phyloP scores from a whole-genome alignment of 1,140 invertebrate species.

The Drosophila leontia region DNA sequence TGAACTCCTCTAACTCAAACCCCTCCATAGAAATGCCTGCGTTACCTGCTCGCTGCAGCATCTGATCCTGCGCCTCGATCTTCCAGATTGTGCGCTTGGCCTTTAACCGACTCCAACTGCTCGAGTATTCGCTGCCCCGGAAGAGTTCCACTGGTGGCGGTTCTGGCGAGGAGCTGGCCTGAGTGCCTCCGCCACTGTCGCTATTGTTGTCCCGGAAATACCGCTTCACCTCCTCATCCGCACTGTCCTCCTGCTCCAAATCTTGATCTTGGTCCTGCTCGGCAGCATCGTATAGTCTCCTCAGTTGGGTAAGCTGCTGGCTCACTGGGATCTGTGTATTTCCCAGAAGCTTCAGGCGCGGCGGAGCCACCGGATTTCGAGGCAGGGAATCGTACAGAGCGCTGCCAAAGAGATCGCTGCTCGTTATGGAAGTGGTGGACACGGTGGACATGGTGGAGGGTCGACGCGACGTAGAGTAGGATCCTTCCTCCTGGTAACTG shows the following conservation, averaged over 20 bases:
- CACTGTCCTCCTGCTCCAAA: slow-evolving; percentile 65
- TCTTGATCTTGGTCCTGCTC: slow-evolving; percentile 47
- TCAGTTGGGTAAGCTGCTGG: slow-evolving; percentile 75
- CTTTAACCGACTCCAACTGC: slow-evolving; percentile 84
- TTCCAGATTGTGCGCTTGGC: slow-evolving; percentile 82
- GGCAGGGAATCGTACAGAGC: slow-evolving; percentile 61
- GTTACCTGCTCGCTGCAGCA: slow-evolving; percentile 74
- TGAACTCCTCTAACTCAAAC: slow-evolving; percentile 68
- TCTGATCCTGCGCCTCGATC: slow-evolving; percentile 71
- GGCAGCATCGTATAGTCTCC: slow-evolving; percentile 78
- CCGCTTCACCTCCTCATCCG: slow-evolving; percentile 83
- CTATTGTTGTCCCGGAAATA: slow-evolving; percentile 70
- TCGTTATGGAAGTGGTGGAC: slow-evolving; percentile 71
- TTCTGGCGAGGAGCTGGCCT: slow-evolving; percentile 72
- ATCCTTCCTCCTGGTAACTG: slow-evolving; percentile 72
- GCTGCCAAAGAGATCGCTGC: slow-evolving; percentile 73
- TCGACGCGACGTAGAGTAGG: slow-evolving; percentile 34
- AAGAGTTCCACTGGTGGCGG: slow-evolving; percentile 43
- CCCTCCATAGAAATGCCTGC: not conserved
- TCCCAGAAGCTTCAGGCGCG: slow-evolving; percentile 71
- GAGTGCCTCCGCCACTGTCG: slow-evolving; percentile 79
- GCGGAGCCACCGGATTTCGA: slow-evolving; percentile 65
- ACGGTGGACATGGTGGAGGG: slow-evolving; percentile 71
- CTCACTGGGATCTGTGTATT: slow-evolving; percentile 75
- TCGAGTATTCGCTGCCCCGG: slow-evolving; percentile 72